Evolutionary conservation across 2,113 vertebrate species (phyloP).

Genomic region (Ochotona princeps): DNA sequence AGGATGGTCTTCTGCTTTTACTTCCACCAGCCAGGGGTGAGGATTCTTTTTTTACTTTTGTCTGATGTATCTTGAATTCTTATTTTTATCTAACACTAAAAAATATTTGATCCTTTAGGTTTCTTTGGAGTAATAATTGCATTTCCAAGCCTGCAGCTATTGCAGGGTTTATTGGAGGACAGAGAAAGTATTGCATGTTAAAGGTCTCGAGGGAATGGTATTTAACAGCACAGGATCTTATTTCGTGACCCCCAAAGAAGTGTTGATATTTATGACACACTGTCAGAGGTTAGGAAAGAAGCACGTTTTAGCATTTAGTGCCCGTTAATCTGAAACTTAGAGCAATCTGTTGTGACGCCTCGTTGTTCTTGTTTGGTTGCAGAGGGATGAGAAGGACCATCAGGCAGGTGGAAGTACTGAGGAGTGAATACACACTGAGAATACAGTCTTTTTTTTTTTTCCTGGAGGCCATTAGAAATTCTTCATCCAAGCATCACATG

Average conservation of each 20-base stretch:
- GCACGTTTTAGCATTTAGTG: background rate
- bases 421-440: background rate
- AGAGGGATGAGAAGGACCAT: background rate
- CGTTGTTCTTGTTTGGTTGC: background rate
- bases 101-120: background rate
- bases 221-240: background rate
- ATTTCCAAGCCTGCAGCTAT: background rate
- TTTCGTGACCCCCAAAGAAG: background rate
- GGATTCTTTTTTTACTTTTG: background rate
- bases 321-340: background rate
- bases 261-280: background rate
- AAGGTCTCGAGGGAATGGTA: background rate
- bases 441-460: background rate
- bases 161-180: background rate
- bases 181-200: background rate
- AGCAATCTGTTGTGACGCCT: background rate
- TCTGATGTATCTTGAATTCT: background rate
- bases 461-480: background rate
- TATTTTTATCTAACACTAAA: conserved; percentile 47
- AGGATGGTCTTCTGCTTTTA: background rate
- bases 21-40: background rate
- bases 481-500: conserved; percentile 34
- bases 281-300: background rate
- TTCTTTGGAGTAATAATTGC: background rate
- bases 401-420: background rate